Evolutionary conservation across 1,140 invertebrate genomes (phyloP).

Genomic region (Euura lappo): DNA sequence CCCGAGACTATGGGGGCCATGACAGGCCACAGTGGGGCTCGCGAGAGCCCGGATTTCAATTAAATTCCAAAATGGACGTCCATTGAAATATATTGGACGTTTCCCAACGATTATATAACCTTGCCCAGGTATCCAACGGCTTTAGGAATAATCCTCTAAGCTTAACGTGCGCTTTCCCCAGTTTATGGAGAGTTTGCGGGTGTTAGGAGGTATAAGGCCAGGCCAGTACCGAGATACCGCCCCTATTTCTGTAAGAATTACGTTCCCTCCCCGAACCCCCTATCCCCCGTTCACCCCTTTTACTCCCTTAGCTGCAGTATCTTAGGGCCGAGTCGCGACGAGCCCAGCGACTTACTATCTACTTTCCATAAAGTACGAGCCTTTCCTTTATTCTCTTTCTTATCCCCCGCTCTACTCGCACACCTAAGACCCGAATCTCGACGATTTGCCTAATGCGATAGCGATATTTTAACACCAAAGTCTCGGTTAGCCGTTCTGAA

Average conservation of each 20-base stretch:
- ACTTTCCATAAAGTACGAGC: slow-evolving; percentile 4
- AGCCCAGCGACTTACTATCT: background rate
- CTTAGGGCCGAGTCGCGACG: background rate
- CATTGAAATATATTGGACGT: slow-evolving; percentile 10
- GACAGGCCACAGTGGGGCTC: background rate
- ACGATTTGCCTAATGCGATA: slow-evolving; percentile 1
- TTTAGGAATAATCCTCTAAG: slow-evolving; percentile 11
- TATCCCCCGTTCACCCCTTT: background rate
- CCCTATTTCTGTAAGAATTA: slow-evolving; percentile 1
- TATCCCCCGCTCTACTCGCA: too few relatives aligned
- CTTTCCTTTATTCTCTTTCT: background rate
- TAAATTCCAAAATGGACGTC: background rate
- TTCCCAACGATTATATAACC: background rate
- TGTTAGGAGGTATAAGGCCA: background rate
- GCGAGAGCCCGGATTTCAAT: background rate
- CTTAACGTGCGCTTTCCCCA: slow-evolving; percentile 10
- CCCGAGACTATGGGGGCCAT: background rate
- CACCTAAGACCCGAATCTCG: background rate
- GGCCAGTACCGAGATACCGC: background rate
- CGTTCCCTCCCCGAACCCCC: background rate
- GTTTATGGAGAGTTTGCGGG: slow-evolving; percentile 14
- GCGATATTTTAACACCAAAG: background rate
- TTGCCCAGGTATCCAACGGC: slow-evolving; percentile 2
- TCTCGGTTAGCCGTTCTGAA: background rate
- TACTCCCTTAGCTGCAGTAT: background rate